Evolutionary conservation across 2,888 invertebrate species (phyloP).

Genomic region (Podotricha telesiphe): DNA sequence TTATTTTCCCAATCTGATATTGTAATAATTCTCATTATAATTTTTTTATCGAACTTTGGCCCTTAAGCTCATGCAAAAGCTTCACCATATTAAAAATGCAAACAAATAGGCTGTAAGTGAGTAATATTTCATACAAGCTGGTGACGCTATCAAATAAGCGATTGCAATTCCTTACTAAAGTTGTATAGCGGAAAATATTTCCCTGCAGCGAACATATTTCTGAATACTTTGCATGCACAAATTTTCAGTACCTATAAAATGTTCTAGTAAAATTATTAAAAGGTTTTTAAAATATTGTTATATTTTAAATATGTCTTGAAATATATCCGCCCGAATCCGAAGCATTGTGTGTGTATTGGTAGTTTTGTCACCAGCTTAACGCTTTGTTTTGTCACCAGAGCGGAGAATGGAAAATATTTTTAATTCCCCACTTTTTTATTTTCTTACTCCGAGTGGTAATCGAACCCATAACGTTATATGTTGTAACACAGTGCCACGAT

Average conservation of each 20-base stretch:
- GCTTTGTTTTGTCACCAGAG: too few species aligned
- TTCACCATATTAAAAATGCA: not conserved
- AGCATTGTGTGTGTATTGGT: too few species aligned
- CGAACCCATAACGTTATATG: too few species aligned
- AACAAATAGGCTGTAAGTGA: not conserved
- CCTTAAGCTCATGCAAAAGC: not conserved
- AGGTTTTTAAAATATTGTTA: not conserved
- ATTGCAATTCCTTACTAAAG: conserved; percentile 34
- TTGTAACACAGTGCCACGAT: too few species aligned
- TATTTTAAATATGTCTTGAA: too few species aligned
- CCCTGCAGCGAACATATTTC: conserved; percentile 6
- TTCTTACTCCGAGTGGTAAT: too few species aligned
- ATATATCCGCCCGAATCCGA: too few species aligned
- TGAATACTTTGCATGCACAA: conserved; percentile 17
- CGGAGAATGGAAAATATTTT: too few species aligned
- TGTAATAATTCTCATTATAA: not conserved
- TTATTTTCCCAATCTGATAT: too few species aligned
- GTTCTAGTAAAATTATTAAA: not conserved
- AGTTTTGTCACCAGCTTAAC: too few species aligned
- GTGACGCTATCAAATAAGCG: conserved; percentile 41
- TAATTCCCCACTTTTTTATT: too few species aligned
- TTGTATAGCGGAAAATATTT: conserved; percentile 22
- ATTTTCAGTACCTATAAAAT: conserved; percentile 19
- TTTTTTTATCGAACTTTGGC: not conserved
- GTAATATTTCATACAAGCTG: conserved; percentile 34